Conservation (phyloP, 2,888 invertebrate species). For the Cheilosia grossa region DNA sequence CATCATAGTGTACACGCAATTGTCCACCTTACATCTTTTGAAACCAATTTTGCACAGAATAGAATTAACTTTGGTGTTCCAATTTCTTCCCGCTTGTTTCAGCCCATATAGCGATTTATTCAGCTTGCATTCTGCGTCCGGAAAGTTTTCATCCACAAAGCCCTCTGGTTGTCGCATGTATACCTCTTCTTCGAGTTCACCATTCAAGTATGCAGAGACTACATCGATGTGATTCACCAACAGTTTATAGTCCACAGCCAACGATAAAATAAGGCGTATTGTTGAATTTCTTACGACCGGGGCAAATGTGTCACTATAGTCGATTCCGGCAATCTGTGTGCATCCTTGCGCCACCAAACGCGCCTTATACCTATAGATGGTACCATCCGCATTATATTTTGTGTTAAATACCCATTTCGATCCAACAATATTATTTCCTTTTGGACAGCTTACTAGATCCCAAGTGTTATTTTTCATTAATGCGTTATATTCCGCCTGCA, state of each 20-base stretch:
- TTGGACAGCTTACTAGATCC: conserved; percentile 57
- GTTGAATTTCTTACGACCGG: conserved; percentile 65
- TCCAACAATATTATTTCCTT: conserved; percentile 51
- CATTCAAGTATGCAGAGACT: conserved; percentile 65
- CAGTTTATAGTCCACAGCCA: conserved; percentile 8
- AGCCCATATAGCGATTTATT: conserved; percentile 51
- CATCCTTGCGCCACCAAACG: conserved; percentile 31
- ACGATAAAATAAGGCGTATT: neutral
- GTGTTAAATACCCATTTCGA: conserved; percentile 63
- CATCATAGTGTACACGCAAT: no score
- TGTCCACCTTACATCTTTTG: conserved; percentile 31
- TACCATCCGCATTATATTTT: conserved; percentile 64
- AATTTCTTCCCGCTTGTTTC: conserved; percentile 64
- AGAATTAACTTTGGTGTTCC: conserved; percentile 36
- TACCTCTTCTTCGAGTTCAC: conserved; percentile 34
- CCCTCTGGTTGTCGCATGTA: conserved; percentile 1
- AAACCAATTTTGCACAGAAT: conserved; percentile 29
- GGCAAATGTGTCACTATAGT: conserved; percentile 73
- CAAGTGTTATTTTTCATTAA: conserved; percentile 75
- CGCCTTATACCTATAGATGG: conserved; percentile 53
- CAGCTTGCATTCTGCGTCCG: conserved; percentile 20
- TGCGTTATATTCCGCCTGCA: conserved; percentile 68
- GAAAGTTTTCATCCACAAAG: conserved; percentile 35
- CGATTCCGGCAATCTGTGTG: conserved; percentile 74
- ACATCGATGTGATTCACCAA: conserved; percentile 12